phyloP scores from a whole-genome alignment of 2,888 invertebrate species.

The Pollenia angustigena region DNA sequence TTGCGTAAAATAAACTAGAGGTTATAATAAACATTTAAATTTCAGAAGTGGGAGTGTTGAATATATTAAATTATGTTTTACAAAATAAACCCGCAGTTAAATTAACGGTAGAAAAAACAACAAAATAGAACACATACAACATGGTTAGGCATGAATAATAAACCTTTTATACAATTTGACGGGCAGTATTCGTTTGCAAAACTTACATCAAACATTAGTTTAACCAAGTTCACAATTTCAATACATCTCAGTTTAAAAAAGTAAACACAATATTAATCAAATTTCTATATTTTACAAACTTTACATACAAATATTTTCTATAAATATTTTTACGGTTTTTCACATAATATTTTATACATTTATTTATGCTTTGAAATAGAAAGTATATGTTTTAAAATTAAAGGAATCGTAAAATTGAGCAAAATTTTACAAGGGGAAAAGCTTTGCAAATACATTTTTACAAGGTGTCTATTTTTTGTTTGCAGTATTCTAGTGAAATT shows the following conservation, averaged over 20 bases:
- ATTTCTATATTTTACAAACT: no score
- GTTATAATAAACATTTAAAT: neutral
- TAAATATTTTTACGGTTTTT: neutral
- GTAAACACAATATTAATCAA: neutral
- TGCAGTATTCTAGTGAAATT: neutral
- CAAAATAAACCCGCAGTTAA: conserved; percentile 10
- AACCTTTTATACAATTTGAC: neutral
- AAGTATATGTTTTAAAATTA: neutral
- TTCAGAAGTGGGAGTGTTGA: conserved; percentile 4
- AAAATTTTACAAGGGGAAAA: neutral
- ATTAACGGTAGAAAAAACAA: neutral
- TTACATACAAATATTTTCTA: no score
- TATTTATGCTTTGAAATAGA: neutral
- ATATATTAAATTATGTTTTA: conserved; percentile 36
- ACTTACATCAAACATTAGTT: neutral
- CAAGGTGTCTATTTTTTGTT: neutral
- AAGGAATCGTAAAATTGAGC: neutral
- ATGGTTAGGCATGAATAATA: conserved; percentile 17
- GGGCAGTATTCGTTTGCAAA: neutral
- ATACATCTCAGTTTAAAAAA: neutral
- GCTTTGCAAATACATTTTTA: neutral
- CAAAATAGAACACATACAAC: conserved; percentile 9
- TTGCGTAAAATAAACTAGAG: no score
- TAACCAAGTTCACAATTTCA: neutral
- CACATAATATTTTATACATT: neutral